Evolutionary conservation across 2,888 invertebrate species (phyloP).

Genomic region (Axea sp.): DNA sequence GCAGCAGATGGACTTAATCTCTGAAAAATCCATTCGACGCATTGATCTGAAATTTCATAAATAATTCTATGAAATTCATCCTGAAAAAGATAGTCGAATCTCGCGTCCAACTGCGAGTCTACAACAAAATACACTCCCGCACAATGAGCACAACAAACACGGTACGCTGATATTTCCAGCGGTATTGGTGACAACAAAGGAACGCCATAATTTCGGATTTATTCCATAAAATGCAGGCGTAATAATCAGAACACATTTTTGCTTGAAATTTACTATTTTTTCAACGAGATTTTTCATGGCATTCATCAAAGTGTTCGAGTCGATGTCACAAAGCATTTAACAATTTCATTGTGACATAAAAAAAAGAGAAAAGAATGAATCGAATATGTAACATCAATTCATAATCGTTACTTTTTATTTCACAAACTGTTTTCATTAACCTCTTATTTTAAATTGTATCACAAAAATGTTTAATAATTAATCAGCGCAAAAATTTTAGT

Average conservation of each 20-base stretch:
- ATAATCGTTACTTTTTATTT: no score
- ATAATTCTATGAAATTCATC: constrained; percentile 54
- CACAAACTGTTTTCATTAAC: no score
- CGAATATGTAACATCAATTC: no score
- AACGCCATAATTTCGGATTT: constrained; percentile 51
- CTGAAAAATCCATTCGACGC: constrained; percentile 15
- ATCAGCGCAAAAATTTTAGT: no score
- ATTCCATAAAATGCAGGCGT: constrained; percentile 47
- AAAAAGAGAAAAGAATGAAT: no score
- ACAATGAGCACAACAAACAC: constrained; percentile 21
- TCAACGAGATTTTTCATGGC: constrained; percentile 31
- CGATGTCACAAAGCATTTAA: constrained; percentile 19
- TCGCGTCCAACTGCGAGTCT: constrained; percentile 36
- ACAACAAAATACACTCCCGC: constrained; percentile 49
- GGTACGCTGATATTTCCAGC: constrained; percentile 17
- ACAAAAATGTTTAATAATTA: no score
- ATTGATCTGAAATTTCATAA: constrained; percentile 53
- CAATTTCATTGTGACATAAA: constrained; percentile 18
- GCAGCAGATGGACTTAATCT: constrained; percentile 50
- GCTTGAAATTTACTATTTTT: constrained; percentile 44
- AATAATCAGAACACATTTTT: constrained; percentile 59
- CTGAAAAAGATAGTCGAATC: background rate
- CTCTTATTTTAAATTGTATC: no score
- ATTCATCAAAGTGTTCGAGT: constrained; percentile 19
- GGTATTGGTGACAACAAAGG: constrained; percentile 42